Base-by-base conservation (phyloP, 2,888 invertebrate species). In the Hyalella azteca region DNA sequence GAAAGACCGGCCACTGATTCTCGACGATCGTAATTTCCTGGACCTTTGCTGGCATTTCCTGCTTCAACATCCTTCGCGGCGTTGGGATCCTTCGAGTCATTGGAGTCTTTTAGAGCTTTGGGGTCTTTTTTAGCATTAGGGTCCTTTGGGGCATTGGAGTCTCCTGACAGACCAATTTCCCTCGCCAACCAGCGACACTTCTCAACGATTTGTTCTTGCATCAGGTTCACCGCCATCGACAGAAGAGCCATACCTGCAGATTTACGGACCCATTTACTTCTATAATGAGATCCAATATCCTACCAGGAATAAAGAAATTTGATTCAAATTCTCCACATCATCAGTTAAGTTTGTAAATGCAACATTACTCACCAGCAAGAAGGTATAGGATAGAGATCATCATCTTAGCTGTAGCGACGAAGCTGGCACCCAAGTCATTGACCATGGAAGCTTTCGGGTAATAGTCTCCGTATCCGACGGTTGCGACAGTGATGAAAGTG, bases 381-480 rank as follows among this genome's bases (percentile, higher is more conserved):
- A 88, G 87, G 83, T 89, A 89, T 26, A 88, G 79, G 29, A 86
- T 84, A 29, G 85, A 85, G 41, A 85, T 83, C 49, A 86, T 77
- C 85, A 86, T 81, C 32, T 85, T 85, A 32, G 86, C 50, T 7
- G 82, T 79, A 7, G 78, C 75, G 60, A 79, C 40, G 9, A 82
- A 80, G 32, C 81, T 78, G 26, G 81, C 84, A 15, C 82, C 81
- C 77, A 83, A 81, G 26, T 83, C 83, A 9, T 81, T 26, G 45
- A 85, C 85, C 39, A 81, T 79, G 26, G 80, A 50, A 26, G 81
- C 84, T n/a, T 88, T 88, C 0, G 89, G 89, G 3, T 88, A 88
- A 59, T 87, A 86, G 84, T 89, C 89, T 4, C 89, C 89, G 81
- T 88, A 88, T 4, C 89, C 88, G 19, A 89, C 88, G 40, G 89